Percentiles rank a stretch among this genome's conserved stretches.
Conservation (phyloP, 2,888 invertebrate species). For the Cerceris ruficornis region DNA sequence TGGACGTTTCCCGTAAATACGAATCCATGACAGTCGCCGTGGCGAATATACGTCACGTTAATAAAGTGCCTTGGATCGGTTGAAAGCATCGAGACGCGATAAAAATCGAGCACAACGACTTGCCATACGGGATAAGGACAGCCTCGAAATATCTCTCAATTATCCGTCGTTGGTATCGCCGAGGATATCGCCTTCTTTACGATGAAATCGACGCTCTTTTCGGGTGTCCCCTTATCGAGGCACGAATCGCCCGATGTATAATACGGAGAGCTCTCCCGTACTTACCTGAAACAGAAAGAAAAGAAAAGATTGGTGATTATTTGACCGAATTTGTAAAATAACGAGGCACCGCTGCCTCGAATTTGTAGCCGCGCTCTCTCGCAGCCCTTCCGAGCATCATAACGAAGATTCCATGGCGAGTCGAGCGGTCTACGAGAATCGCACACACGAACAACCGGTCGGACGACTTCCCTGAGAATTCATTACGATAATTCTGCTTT, state of each 20-base stretch:
- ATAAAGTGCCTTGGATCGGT: too few relatives aligned
- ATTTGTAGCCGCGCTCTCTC: slow-evolving; percentile 8
- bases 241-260: neutral
- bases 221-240: neutral
- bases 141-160: neutral
- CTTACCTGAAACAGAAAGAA: slow-evolving; percentile 62
- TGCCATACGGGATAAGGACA: neutral
- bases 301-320: slow-evolving; percentile 27
- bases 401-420: slow-evolving; percentile 19
- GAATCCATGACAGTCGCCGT: neutral
- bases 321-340: neutral
- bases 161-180: neutral
- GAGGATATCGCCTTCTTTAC: slow-evolving; percentile 2
- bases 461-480: slow-evolving; percentile 31
- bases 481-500: slow-evolving; percentile 18
- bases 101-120: neutral
- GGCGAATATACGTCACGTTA: too few relatives aligned
- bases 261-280: slow-evolving; percentile 19
- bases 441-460: slow-evolving; percentile 27
- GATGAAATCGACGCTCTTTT: neutral
- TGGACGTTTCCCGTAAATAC: neutral
- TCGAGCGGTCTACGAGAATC: slow-evolving; percentile 5
- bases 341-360: slow-evolving; percentile 1
- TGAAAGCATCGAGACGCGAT: too few relatives aligned
- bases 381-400: slow-evolving; percentile 6